Evolutionary conservation across 2,797 vertebrate species (phyloP), one percentile per base, ranked within the genome.

Genomic region (Xyrichtys novacula): DNA sequence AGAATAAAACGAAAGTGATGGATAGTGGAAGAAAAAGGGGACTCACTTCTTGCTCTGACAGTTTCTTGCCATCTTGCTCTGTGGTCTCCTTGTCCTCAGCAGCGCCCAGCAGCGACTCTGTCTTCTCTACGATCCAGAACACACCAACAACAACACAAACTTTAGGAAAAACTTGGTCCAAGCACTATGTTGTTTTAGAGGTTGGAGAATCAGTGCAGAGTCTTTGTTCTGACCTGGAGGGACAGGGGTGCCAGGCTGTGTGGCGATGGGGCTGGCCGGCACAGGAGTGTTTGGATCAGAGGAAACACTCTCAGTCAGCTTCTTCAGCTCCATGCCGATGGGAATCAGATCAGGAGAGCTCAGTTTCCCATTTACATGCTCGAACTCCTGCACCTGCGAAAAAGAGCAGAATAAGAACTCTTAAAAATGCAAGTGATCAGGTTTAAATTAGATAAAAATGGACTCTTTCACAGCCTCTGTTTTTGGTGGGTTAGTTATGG

Each of bases 281-380:
- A 97, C 94, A 0, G 97, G 97, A 0, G 98, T 98, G 91, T 95
- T 98, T 47, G 97, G 96, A 47, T 98, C 97, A 0, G 97, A 98
- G 11, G 97, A 98, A 25, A 96, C 67, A 11, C 93, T 88, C 77
- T 99, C 97, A 0, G 89, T 93, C 42, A 90, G 92, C 62, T 97
- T 99, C 91, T 96, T 99, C 86, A 93, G 83, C 78, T 98, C 97
- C 0, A 95, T 85, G 0, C 95, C 95, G 23, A 96, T 95, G 0
- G 96, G 95, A 69, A 98, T 93, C 82, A 98, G 71, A 71, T 98
- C 98, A 0, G 98, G 97, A 40, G 96, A 98, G 79, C 98, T 99
- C 89, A 96, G 95, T 85, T 97, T 98, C 16, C 98, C 98, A 0
- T 99, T 99, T 23, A 99, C 96, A 0, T 98, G 97, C 78, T 99